A percentile compares a stretch with the other conserved stretches of the same genome.
These are phyloP conservation scores for Scomberomorus guttatus DNA, from an alignment of 2,797 vertebrate genomes.

Conservation along the genomic window DNA sequence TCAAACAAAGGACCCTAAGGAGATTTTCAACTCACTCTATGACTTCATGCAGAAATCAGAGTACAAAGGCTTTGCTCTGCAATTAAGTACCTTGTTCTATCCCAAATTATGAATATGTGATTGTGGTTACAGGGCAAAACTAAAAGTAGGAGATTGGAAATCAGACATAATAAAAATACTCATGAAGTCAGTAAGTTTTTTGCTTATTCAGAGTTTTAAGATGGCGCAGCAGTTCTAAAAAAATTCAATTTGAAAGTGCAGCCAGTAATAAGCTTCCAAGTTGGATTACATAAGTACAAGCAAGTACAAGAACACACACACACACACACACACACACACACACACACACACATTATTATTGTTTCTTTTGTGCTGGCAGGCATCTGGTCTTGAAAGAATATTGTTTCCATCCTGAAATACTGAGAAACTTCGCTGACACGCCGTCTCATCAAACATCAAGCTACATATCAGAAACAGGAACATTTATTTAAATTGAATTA, in stretches of 20 bases:
- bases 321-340: neutral
- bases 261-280: neutral
- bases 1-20: conserved; percentile 59
- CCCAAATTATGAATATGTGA: conserved; percentile 52
- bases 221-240: conserved; percentile 4
- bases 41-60: conserved; percentile 61
- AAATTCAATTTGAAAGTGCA: neutral
- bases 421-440: neutral
- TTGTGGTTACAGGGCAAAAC: conserved; percentile 55
- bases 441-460: conserved; percentile 13
- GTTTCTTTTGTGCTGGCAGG: conserved; percentile 8
- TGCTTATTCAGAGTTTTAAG: conserved; percentile 21
- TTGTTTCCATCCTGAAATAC: conserved; percentile 16
- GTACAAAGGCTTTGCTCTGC: conserved; percentile 57
- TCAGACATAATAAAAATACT: conserved; percentile 26
- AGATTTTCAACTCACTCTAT: conserved; percentile 66
- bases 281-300: neutral
- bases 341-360: neutral
- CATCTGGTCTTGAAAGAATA: neutral
- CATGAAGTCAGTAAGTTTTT: conserved; percentile 19
- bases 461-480: neutral
- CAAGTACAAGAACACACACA: neutral
- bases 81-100: conserved; percentile 47
- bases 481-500: neutral
- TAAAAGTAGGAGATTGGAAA: conserved; percentile 31